A percentile compares a stretch with the other conserved stretches of the same genome.
These are phyloP conservation scores for Paracanthobrama guichenoti DNA, from an alignment of 2,113 vertebrate species.

Conservation along the genomic window DNA sequence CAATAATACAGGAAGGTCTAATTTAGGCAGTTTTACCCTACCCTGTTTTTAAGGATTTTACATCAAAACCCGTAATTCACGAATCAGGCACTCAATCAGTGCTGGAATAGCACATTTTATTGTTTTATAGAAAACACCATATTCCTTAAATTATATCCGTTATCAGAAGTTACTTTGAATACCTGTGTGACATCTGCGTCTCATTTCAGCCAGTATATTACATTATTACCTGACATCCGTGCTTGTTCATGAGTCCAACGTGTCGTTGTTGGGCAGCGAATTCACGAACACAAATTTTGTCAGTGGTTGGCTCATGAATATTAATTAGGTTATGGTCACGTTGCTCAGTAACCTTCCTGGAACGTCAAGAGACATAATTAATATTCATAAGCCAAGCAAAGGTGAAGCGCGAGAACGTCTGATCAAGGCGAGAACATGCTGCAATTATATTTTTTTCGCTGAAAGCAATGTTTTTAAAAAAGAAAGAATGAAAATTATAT, in stretches of 20 bases:
- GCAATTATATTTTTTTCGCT: not conserved
- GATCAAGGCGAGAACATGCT: not conserved
- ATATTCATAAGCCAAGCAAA: not conserved
- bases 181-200: not conserved
- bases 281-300: not conserved
- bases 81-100: not conserved
- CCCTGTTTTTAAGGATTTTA: not conserved
- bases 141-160: not conserved
- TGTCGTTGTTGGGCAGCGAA: not conserved
- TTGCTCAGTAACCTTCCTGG: not conserved
- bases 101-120: not conserved
- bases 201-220: not conserved
- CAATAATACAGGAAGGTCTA: not conserved
- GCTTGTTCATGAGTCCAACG: not conserved
- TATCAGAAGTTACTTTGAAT: not conserved
- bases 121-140: not conserved
- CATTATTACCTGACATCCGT: not conserved
- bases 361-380: not conserved
- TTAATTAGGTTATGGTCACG: not conserved
- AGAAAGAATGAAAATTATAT: not conserved
- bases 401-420: not conserved
- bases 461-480: not conserved
- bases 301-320: not conserved
- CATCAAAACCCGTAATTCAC: not conserved
- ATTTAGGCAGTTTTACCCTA: not conserved